A percentile compares a stretch with the other conserved stretches of the same genome.
Conservation (phyloP, 2,113 vertebrate genomes). For the Oceanodroma tethys region DNA sequence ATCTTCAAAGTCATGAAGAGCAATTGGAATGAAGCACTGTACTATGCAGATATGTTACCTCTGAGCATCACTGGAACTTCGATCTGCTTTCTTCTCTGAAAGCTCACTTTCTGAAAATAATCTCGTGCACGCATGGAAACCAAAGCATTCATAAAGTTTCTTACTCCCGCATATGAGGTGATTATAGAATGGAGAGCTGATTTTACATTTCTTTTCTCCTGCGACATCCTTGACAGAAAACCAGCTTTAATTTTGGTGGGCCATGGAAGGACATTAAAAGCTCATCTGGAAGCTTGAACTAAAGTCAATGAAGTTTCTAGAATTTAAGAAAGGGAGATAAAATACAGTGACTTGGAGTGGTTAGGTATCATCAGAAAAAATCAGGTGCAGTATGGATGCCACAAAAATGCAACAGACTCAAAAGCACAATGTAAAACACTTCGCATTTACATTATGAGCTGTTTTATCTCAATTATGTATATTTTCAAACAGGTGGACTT, state of each 20-base stretch:
- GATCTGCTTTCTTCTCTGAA: not conserved
- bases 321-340: not conserved
- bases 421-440: not conserved
- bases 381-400: not conserved
- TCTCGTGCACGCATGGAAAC: not conserved
- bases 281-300: not conserved
- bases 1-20: not conserved
- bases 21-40: not conserved
- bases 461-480: not conserved
- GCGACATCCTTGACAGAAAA: not conserved
- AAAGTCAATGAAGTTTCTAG: not conserved
- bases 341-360: not conserved
- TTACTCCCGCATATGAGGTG: not conserved
- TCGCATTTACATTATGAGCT: not conserved
- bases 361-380: not conserved
- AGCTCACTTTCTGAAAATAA: not conserved
- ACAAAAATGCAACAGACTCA: not conserved
- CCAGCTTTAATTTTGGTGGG: not conserved
- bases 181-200: not conserved
- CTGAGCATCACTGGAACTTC: not conserved
- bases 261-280: not conserved
- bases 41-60: not conserved
- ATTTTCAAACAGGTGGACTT: not conserved
- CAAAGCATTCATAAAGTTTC: not conserved
- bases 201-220: not conserved